Conservation (phyloP, 2,113 vertebrate species). For the Asarcornis scutulata region DNA sequence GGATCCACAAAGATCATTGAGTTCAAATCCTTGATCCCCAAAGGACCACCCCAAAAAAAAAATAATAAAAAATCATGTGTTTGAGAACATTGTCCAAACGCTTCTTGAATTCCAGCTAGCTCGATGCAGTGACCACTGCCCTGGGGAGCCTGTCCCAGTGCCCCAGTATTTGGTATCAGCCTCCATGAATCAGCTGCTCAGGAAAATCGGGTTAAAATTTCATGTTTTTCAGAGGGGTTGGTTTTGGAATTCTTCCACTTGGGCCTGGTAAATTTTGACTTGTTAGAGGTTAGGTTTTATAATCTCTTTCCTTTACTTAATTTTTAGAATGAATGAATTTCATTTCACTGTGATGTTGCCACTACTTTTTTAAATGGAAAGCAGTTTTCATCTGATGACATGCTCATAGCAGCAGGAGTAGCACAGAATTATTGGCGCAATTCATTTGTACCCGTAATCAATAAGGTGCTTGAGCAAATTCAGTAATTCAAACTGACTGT, state of each 20-base stretch:
- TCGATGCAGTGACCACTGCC: no score
- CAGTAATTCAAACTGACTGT: fast-evolving
- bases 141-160: no score
- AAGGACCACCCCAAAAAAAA: no score
- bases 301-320: not conserved
- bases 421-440: fast-evolving
- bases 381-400: fast-evolving
- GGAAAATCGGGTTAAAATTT: not conserved
- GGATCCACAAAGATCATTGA: no score
- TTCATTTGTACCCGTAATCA: no score
- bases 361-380: not conserved
- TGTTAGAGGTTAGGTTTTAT: not conserved
- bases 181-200: not conserved
- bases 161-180: not conserved
- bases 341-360: not conserved
- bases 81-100: no score
- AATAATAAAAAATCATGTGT: no score
- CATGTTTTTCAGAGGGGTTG: not conserved
- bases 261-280: not conserved
- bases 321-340: not conserved
- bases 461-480: not conserved
- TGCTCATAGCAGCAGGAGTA: not conserved
- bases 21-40: no score
- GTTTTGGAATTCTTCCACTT: not conserved
- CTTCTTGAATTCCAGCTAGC: no score